Percentiles rank a stretch among this genome's conserved stretches.
Evolutionary conservation across 2,888 invertebrate species (phyloP).

Genomic region (Sialis fuliginosa): DNA sequence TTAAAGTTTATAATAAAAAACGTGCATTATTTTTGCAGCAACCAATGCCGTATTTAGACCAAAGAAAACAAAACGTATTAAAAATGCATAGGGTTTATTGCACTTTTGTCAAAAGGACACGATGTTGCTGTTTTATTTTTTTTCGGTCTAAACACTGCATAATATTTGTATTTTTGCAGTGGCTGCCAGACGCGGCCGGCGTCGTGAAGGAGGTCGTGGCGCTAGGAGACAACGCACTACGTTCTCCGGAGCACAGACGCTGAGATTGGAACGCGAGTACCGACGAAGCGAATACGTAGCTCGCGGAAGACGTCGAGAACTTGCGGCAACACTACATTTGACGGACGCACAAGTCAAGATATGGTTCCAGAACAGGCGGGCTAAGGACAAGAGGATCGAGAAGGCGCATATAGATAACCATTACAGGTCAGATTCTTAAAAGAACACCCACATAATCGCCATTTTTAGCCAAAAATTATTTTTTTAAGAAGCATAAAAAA

Average conservation of each 20-base stretch:
- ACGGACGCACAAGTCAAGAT: conserved; percentile 77
- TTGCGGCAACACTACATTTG: conserved; percentile 48
- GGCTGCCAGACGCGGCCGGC: conserved; percentile 52
- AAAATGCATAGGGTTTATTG: no score
- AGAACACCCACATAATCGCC: no score
- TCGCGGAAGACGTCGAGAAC: conserved; percentile 60
- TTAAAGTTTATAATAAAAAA: no score
- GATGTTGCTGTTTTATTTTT: no score
- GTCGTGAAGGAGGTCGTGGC: conserved; percentile 71
- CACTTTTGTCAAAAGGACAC: no score
- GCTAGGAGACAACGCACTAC: conserved; percentile 85
- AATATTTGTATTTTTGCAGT: conserved; percentile 32
- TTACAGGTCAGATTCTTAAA: conserved; percentile 54
- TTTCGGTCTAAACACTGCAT: neutral
- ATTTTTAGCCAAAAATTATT: no score
- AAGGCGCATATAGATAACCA: conserved; percentile 92
- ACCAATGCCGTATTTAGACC: no score
- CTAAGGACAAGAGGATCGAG: conserved; percentile 91
- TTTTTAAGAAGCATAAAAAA: neutral
- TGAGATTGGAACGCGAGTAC: conserved; percentile 79
- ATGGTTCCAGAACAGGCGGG: conserved; percentile 89
- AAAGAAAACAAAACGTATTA: no score
- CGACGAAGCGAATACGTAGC: conserved; percentile 86
- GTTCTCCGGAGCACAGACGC: conserved; percentile 85
- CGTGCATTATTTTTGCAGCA: no score